Evolutionary conservation across 2,888 invertebrate genomes (phyloP).

Genomic region (Entomobrya proxima): DNA sequence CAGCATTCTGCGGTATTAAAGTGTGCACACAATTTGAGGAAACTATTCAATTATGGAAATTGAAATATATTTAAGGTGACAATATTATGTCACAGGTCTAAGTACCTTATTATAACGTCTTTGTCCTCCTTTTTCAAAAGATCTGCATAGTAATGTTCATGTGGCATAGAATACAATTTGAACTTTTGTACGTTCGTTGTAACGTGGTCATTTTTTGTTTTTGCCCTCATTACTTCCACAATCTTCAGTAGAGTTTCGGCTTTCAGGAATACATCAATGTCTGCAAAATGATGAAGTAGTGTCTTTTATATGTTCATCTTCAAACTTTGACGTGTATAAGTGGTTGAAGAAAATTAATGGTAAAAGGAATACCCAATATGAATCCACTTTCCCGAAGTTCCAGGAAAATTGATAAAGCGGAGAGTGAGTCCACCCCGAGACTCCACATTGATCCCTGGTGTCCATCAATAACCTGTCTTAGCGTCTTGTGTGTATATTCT

Average conservation of each 20-base stretch:
- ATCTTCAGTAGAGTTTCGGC: slow-evolving; percentile 34
- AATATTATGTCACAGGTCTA: neutral
- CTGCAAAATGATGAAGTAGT: slow-evolving; percentile 32
- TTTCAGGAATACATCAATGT: slow-evolving; percentile 48
- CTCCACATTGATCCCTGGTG: slow-evolving; percentile 87
- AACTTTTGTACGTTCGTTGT: neutral
- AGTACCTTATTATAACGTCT: slow-evolving; percentile 19
- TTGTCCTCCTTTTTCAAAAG: slow-evolving; percentile 7
- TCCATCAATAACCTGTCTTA: slow-evolving; percentile 81
- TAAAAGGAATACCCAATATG: slow-evolving; percentile 85
- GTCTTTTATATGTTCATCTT: no score
- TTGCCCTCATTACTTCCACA: slow-evolving; percentile 30
- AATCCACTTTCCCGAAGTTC: slow-evolving; percentile 86
- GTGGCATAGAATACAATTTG: neutral
- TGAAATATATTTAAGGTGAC: no score
- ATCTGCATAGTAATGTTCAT: neutral
- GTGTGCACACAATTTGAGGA: neutral
- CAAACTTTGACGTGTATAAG: neutral
- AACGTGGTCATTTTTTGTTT: neutral
- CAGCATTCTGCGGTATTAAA: slow-evolving; percentile 16
- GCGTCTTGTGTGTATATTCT: slow-evolving; percentile 77
- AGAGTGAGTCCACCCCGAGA: slow-evolving; percentile 90
- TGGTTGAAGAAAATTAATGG: neutral
- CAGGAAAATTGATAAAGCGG: slow-evolving; percentile 89
- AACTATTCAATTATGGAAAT: no score